A percentile compares a stretch with the other conserved stretches of the same genome.
Evolutionary conservation across 2,113 vertebrate genomes (phyloP).

Genomic region (Phainopepla nitens): DNA sequence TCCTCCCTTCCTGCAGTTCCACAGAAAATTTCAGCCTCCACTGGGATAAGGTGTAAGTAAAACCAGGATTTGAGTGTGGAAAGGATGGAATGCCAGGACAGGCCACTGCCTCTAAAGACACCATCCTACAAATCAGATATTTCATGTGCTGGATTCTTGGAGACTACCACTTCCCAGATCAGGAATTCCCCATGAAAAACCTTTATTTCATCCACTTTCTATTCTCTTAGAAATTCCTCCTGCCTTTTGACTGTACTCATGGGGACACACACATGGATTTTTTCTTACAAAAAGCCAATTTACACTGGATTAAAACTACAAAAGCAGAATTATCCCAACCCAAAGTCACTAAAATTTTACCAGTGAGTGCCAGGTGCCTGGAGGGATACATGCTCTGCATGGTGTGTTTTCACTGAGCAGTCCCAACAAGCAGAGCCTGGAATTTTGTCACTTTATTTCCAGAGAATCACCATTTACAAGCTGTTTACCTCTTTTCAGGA

Average conservation of each 20-base stretch:
- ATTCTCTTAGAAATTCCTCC: neutral
- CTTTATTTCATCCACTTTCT: neutral
- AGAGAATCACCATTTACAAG: neutral
- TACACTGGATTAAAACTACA: neutral
- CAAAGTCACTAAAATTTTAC: neutral
- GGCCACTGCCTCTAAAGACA: neutral
- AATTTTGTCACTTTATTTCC: neutral
- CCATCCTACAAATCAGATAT: fast-evolving
- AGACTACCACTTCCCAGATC: neutral
- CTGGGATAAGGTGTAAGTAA: neutral
- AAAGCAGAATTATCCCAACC: neutral
- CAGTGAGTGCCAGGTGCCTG: neutral
- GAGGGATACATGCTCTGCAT: fast-evolving
- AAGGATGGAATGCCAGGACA: neutral
- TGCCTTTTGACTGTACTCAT: neutral
- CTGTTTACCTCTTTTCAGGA: neutral
- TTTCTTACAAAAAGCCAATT: neutral
- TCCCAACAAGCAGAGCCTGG: neutral
- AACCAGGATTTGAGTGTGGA: neutral
- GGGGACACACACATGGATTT: neutral
- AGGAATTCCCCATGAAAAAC: neutral
- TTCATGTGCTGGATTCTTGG: neutral
- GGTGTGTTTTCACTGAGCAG: neutral
- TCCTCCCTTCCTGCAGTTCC: neutral
- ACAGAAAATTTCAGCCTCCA: neutral